Base-by-base conservation (phyloP, 2,797 vertebrate species). In the Leptatherina wallacei region DNA sequence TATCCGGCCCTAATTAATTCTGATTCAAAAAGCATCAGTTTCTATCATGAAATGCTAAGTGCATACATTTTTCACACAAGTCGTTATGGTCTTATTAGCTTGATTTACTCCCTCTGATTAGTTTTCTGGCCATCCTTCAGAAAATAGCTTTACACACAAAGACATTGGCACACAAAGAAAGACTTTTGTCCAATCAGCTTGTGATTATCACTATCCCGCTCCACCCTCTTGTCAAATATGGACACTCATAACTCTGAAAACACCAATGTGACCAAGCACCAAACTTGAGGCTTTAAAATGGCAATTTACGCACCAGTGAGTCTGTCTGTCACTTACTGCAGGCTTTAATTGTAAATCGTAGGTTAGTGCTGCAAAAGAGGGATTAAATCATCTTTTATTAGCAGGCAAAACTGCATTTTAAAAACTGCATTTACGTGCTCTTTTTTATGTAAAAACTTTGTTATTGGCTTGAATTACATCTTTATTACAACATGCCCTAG, bases 391-490 rank as follows among this genome's bases (percentile, higher is more conserved):
- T 7, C 14, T 18, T 54, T 32, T 32, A 32, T 56, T 30, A 56
- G 54, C 27, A 30, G 14, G 29, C 3, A 30, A 30, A 56, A 16
- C 24, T 54, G 24, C 11, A 13, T 54, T 27, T 6, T 18, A 32
- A 56, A 18, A 32, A 16, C 5, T 30, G 3, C 12, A 56, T 18
- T 16, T 9, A 29, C 16, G 0, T 30, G 6, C 5, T 14, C 6
- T 4, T 56, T 56, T 56, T 32, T 0, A 18, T 56, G 54, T 30
- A 56, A 13, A 51, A 57, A 49, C 8, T 10, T 7, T 38, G 36
- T 68, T 76, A 84, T 77, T 77, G 83, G 82, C 70, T 72, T 60
- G 59, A 85, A 68, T 80, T 70, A 56, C 70, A 73, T 71, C 76
- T 78, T 85, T 78, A 80, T 80, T 65, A 54, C 73, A 66, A 65